These are phyloP conservation scores for Calypte anna DNA, from an alignment of 2,113 vertebrate genomes.

Conservation along the genomic window DNA sequence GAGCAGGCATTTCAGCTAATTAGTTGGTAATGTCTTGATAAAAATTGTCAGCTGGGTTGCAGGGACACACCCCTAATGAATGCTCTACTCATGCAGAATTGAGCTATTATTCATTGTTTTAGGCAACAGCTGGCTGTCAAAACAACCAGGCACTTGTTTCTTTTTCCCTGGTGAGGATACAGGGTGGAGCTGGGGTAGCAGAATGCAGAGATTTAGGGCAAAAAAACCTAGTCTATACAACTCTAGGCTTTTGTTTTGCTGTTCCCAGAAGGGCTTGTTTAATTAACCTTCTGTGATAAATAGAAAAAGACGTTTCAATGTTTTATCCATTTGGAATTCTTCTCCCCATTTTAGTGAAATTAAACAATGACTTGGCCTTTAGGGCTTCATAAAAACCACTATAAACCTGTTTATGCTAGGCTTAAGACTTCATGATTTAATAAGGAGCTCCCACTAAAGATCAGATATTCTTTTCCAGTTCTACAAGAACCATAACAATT, in stretches of 20 bases:
- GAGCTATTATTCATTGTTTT: background rate
- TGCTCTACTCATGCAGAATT: background rate
- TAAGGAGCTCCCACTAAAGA: background rate
- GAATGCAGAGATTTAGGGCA: background rate
- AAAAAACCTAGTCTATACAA: background rate
- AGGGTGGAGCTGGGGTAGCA: background rate
- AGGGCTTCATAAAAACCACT: constrained; percentile 25
- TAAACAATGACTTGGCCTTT: background rate
- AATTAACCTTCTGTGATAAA: background rate
- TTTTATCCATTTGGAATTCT: background rate
- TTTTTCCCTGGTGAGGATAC: background rate
- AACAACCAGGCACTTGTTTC: background rate
- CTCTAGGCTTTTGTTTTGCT: background rate
- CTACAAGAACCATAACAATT: background rate
- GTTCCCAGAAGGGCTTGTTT: background rate
- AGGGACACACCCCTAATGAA: background rate
- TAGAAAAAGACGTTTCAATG: background rate
- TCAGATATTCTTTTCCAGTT: constrained; percentile 8
- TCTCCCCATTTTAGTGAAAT: constrained; percentile 3
- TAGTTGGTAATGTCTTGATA: background rate
- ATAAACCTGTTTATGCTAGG: background rate
- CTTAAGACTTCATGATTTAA: constrained; percentile 26
- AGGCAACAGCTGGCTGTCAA: background rate
- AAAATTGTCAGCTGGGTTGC: background rate
- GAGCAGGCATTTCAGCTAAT: background rate